Evolutionary conservation across 2,113 vertebrate genomes (phyloP).

Genomic region (Syrrhaptes paradoxus): DNA sequence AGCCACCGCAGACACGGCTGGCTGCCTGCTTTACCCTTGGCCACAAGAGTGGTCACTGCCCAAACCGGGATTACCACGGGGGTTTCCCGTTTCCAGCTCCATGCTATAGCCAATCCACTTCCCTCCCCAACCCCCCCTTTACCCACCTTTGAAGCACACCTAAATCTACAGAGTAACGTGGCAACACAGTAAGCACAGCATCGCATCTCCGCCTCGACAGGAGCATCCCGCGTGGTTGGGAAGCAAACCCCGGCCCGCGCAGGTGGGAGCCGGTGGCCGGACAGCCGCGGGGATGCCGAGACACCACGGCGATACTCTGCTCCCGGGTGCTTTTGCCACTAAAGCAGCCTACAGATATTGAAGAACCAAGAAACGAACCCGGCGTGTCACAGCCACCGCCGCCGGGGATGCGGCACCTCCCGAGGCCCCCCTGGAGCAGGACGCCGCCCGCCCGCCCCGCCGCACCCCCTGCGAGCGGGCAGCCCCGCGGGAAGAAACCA

Average conservation of each 20-base stretch:
- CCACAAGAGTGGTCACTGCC: neutral
- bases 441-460: neutral
- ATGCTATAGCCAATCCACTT: neutral
- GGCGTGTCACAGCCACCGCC: fast-evolving
- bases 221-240: neutral
- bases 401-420: neutral
- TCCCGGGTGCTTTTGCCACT: neutral
- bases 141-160: neutral
- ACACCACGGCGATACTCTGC: neutral
- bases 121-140: too few species aligned
- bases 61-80: neutral
- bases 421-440: too few species aligned
- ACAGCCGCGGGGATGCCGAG: neutral
- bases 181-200: neutral
- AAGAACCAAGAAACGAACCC: neutral
- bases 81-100: neutral
- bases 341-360: fast-evolving
- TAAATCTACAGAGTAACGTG: neutral
- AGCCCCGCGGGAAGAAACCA: neutral
- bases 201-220: neutral
- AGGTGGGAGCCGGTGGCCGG: neutral
- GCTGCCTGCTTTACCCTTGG: neutral
- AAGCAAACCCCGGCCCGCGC: neutral
- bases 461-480: neutral
- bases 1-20: neutral